Evolutionary conservation across 2,888 invertebrate species (phyloP), one percentile per base, ranked within the genome.

Genomic region (Therioaphis trifolii): DNA sequence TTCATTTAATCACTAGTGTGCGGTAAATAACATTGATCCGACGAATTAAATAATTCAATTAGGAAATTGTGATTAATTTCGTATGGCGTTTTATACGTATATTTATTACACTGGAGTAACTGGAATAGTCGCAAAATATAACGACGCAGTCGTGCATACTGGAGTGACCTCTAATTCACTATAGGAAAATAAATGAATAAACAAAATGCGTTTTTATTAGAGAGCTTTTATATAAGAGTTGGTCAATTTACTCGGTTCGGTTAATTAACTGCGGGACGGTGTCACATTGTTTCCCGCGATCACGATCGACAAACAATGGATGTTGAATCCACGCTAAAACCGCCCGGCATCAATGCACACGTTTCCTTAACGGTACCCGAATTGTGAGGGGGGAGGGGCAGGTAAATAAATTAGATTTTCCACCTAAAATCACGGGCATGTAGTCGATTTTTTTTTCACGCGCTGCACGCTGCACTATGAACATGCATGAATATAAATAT

Each of bases 271-370:
- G 24, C 35, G 35, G 68, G 18, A 29, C 35, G 18, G 1, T 1
- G 46, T 63, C n/a, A n/a, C 46, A 58, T 79, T 79, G 43, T 79
- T 63, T 21, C 27, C 4, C 9, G 21, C 21, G 46, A 69, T 69
- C 71, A 71, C 79, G 79, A 79, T 43, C 79, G 27, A 29, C 27
- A 27, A 79, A 79, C 79, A 79, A 79, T 71, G 72, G 12, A 58
- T 40, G n/a, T 18, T 46, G 52, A 49, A 46, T 61, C 29, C 9
- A 72, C 61, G n/a, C 58, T 72, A 46, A 68, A 46, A 46, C 43
- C 43, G 4, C 43, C 14, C n/a, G 4, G 21, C 61, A 61, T n/a
- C n/a, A n/a, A n/a, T 49, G 49, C 61, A 21, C 61, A 9, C 15
- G 29, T 61, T 49, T 12, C 35, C 40, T 80, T 80, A 80, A 80